phyloP scores from a whole-genome alignment of 2,113 vertebrate species.

The Morone chrysops region DNA sequence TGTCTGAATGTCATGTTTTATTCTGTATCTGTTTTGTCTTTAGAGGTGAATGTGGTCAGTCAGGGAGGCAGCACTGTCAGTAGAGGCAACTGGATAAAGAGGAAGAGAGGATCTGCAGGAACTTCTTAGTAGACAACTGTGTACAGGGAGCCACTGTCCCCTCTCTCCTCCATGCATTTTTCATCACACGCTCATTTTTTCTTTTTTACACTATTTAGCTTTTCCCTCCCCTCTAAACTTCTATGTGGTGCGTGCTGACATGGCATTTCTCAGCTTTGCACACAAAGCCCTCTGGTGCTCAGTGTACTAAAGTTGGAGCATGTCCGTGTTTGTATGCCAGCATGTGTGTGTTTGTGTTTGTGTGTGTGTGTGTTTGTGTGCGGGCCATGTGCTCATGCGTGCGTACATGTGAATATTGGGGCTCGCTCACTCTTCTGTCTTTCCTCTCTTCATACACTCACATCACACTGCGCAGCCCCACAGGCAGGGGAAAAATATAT shows the following conservation, averaged over 20 bases:
- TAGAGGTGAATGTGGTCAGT: background rate
- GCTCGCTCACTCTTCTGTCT: slow-evolving; percentile 28
- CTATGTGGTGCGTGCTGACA: slow-evolving; percentile 77
- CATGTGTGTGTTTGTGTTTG: background rate
- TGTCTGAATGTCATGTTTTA: background rate
- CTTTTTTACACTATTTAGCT: slow-evolving; percentile 71
- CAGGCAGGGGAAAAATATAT: slow-evolving; percentile 20
- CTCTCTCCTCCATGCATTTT: slow-evolving; percentile 74
- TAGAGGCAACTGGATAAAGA: slow-evolving; percentile 50
- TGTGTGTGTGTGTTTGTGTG: slow-evolving; percentile 13
- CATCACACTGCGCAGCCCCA: slow-evolving; percentile 53
- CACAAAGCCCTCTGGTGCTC: slow-evolving; percentile 77
- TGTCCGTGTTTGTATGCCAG: slow-evolving; percentile 38
- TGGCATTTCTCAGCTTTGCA: slow-evolving; percentile 70
- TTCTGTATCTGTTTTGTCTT: background rate
- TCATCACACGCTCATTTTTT: slow-evolving; percentile 66
- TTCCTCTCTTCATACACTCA: slow-evolving; percentile 16
- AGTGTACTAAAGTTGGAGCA: slow-evolving; percentile 58
- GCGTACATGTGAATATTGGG: slow-evolving; percentile 48
- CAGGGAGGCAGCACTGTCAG: slow-evolving; percentile 20
- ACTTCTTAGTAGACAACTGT: slow-evolving; percentile 54
- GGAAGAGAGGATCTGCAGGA: slow-evolving; percentile 50
- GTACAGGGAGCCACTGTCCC: slow-evolving; percentile 52
- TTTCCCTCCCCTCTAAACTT: slow-evolving; percentile 70
- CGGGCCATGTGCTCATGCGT: slow-evolving; percentile 30